Base-by-base conservation (phyloP, 2,888 invertebrate genomes). In the Aquatica leii region DNA sequence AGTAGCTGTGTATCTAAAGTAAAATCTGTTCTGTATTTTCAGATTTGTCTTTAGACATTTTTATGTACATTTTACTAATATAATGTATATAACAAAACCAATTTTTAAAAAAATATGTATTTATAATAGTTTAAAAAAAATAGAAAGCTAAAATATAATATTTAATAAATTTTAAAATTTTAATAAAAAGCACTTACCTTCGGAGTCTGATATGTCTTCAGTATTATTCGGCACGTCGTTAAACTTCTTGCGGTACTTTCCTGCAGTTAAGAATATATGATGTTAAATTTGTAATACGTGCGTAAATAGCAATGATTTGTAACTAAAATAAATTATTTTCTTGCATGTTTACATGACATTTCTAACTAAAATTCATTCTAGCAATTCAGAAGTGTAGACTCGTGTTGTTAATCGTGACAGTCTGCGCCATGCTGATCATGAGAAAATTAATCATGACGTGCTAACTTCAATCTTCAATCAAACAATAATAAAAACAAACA, bases 331-430 rank as follows among this genome's bases (percentile, higher is more conserved):
- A 75, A 77, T 78, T 74, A 73, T 74, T 64, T 53, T 60, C 70
- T 78, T 69, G 77, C 77, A 76, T 77, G 77, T 73, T 73, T 66
- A 70, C 73, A 69, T 70, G 74, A 71, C 76, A 73, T 78, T 76
- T 73, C 71, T 69, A 69, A 71, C 57, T 71, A 73, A 72, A 73
- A 74, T 74, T 71, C 72, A 71, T 73, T 73, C 69, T 76, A 77
- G 74, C 75, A 76, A 76, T 73, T 75, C 65, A 71, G 68, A 76
- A 76, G 76, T 75, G 74, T 71, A 70, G 74, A 75, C 73, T 73
- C 71, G 72, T 73, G 74, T 67, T 71, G 75, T 73, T 76, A 74
- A 77, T 76, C 76, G 77, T 77, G 75, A 74, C 77, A 76, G 76
- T 72, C 76, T 70, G 76, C 75, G 71, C 76, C 76, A 76, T 76